Base-by-base conservation (phyloP, 2,113 vertebrate species). In the Bombycilla garrulus region DNA sequence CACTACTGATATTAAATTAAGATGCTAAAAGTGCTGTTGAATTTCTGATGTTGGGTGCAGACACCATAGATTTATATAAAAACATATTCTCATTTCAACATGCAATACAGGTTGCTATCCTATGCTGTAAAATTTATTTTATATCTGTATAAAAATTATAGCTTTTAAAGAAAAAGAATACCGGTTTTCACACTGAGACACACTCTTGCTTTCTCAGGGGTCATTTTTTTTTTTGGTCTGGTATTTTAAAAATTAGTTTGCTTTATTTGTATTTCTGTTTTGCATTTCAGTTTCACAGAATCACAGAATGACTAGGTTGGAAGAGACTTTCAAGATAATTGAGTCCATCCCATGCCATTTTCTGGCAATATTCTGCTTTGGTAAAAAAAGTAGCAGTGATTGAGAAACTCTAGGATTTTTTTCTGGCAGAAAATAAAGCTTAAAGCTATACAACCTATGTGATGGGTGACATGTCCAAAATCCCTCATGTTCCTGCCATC, bases 1-100 rank as follows among this genome's bases (percentile, higher is more conserved):
- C 82, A 92, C 90, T 93, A 81, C 92, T 74, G 82, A 86, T 71
- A 88, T 83, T 88, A 90, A 65, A 93, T 92, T 92, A 93, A 93
- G 67, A 76, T 90, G 81, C 86, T 92, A 78, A 86, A 90, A 86
- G 16, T 56, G 47, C 65, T 85, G 51, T 71, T 71, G n/a, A 90
- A 36, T 86, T 44, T 77, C 26, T 86, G 53, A 78, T 44, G 44
- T 74, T 64, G 18, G 72, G 86, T 76, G 36, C 85, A 94, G 88
- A 84, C 76, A 88, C n/a, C 28, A n/a, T 20, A 48, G 64, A 90
- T 86, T 83, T 80, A 26, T 66, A 9, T 33, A 66, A n/a, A 54
- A 86, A 33, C 22, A 9, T 40, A 47, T 88, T 86, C 42, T 83
- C 17, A 19, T 85, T 62, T 77, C 1, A 0, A 62, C 17, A 36